These are phyloP conservation scores for rabbit (Oryctolagus cuniculus) DNA, from an alignment of 2,113 vertebrate species.

Conservation along the genomic window mOryCun1.1 NC_091442.1:9467501-9468000, in stretches of 20 bases:
- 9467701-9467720: not conserved
- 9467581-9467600: fast-evolving
- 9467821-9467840: not conserved
- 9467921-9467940: constrained; percentile 97
- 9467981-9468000: constrained; percentile 97
- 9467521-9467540: not conserved
- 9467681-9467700: fast-evolving
- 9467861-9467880: constrained; percentile 3
- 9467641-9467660: fast-evolving
- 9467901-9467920: constrained; percentile 95
- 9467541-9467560: not conserved
- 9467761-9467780: not conserved
- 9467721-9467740: fast-evolving
- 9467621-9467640: fast-evolving
- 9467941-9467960: constrained; percentile 96
- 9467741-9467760: not conserved
- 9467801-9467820: fast-evolving
- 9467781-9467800: not conserved
- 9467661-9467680: fast-evolving
- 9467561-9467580: not conserved
- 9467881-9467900: constrained; percentile 91
- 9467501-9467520: too few relatives aligned
- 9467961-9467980: constrained; percentile 99
- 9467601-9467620: fast-evolving
- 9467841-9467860: not conserved